Evolutionary conservation across 2,797 vertebrate species (phyloP), one percentile per base, ranked within the genome.

Genomic region (Artibeus lituratus): DNA sequence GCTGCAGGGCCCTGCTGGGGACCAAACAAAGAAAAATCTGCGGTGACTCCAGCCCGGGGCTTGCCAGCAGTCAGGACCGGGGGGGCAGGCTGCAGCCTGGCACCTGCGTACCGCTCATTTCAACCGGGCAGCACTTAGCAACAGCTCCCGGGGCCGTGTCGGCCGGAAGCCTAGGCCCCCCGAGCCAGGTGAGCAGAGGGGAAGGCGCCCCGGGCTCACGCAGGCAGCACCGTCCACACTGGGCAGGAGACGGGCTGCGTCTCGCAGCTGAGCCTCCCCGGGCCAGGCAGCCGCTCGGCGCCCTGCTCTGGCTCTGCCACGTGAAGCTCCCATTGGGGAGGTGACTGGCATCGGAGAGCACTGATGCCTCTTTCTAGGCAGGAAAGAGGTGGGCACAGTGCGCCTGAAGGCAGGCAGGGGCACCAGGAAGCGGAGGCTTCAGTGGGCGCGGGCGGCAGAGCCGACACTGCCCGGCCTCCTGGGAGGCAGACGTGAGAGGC

Each of bases 221-320:
- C 35, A 44, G 44, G 69, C 39, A 29, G 70, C n/a, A 14, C 29
- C 74, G 53, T 44, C 53, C 0, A 2, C 16, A 3, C 39, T 55
- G 55, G 42, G 69, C 62, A 78, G 84, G 47, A 96, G 97, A 24
- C 90, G 42, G 78, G 82, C 59, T 39, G 76, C 94, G 96, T 96
- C 93, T 94, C 59, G 51, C 93, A 49, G 97, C 94, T 95, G 90
- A 32, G 47, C 96, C 95, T 62, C 73, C 85, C 22, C 86, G 92
- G 97, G 96, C 93, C 93, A 57, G 47, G n/a, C 37, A 3, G 57
- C 47, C 37, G 67, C 37, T 57, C 29, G 5, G 62, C 73, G 7
- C 22, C 42, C 10, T 7, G 35, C 35, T 7, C 15, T 29, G 21
- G 15, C 29, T 11, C 37, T 15, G 18, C 77, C 6, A 0, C 44